These are phyloP conservation scores for Heterodera schachtii DNA, from an alignment of 1,140 invertebrate genomes.

Conservation along the genomic window DNA sequence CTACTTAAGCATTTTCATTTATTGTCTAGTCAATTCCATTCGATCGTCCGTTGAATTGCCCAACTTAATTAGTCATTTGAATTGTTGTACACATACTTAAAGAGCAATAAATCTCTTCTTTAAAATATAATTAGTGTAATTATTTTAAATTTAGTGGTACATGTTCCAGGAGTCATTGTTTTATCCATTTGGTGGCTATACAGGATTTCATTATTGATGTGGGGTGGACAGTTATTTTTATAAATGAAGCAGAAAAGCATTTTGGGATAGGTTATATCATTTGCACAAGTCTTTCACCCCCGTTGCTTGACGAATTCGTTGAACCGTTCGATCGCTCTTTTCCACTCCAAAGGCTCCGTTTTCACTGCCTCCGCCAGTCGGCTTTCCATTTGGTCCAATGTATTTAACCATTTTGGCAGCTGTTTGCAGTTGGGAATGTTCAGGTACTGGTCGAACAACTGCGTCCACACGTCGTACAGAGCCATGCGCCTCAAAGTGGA, in stretches of 20 bases:
- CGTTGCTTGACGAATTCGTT: constrained; percentile 33
- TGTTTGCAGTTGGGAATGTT: constrained; percentile 46
- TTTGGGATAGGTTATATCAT: too few species aligned
- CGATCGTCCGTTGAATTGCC: neutral
- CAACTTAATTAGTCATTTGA: neutral
- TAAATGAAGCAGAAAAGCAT: too few species aligned
- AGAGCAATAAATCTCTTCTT: too few species aligned
- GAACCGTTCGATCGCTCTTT: constrained; percentile 43
- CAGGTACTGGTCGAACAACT: constrained; percentile 50
- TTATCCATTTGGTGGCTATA: neutral
- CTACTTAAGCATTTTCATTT: neutral
- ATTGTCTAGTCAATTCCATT: neutral
- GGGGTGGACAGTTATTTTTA: too few species aligned
- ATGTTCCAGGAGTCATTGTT: neutral
- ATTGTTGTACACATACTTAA: neutral
- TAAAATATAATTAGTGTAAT: too few species aligned
- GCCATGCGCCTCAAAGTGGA: constrained; percentile 40
- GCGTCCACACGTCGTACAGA: constrained; percentile 31
- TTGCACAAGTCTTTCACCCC: neutral
- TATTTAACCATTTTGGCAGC: constrained; percentile 38
- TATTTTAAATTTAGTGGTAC: neutral
- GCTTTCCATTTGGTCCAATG: constrained; percentile 23
- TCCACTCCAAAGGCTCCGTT: constrained; percentile 32
- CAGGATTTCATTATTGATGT: too few species aligned
- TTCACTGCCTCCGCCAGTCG: constrained; percentile 14